These are phyloP conservation scores for Globicephala melas DNA, from an alignment of 2,113 vertebrate species.

Conservation along the genomic window DNA sequence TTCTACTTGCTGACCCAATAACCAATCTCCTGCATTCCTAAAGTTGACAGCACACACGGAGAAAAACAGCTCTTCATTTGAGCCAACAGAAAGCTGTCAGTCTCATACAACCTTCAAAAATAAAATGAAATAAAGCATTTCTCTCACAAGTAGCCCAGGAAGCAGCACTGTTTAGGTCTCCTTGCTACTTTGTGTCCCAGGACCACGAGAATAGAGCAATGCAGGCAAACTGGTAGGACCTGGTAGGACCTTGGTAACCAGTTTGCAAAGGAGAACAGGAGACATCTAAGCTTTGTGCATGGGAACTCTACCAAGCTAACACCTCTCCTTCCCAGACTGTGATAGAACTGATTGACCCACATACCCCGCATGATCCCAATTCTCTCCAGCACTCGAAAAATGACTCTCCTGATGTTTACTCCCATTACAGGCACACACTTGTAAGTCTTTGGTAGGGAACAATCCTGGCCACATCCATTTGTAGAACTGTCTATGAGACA, in stretches of 20 bases:
- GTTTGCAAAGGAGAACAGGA: not conserved
- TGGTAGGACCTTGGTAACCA: not conserved
- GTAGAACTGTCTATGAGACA: not conserved
- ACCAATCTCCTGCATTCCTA: not conserved
- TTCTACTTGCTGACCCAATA: constrained; percentile 35
- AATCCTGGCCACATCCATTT: not conserved
- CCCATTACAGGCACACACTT: not conserved
- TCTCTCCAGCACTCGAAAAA: not conserved
- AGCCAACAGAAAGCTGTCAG: not conserved
- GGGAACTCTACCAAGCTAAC: not conserved
- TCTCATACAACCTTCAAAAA: not conserved
- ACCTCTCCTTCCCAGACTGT: not conserved
- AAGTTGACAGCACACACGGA: constrained; percentile 28
- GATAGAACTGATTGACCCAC: not conserved
- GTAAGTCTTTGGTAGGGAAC: not conserved
- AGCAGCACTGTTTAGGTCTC: not conserved
- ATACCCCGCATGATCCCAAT: not conserved
- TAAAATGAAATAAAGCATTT: not conserved
- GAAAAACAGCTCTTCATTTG: not conserved
- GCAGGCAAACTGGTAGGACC: not conserved
- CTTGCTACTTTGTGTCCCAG: not conserved
- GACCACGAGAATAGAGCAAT: not conserved
- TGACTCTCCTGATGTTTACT: not conserved
- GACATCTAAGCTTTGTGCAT: not conserved
- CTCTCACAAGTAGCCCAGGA: not conserved